A percentile compares a stretch with the other conserved stretches of the same genome.
Evolutionary conservation across 1,140 invertebrate genomes (phyloP).

Genomic region (Heliconius hewitsoni): DNA sequence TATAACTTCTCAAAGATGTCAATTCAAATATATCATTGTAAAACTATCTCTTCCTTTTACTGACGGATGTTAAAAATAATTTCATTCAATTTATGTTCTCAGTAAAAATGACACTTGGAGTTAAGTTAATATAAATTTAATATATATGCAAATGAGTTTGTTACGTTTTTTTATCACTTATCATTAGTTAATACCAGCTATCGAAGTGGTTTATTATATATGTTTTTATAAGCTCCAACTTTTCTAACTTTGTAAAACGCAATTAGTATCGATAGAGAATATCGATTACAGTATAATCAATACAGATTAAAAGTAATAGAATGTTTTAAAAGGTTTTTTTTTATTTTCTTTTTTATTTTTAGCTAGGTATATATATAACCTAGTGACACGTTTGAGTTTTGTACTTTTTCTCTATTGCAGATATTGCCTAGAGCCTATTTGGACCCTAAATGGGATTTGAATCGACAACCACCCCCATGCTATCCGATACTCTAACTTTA

Average conservation of each 20-base stretch:
- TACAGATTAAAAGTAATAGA: neutral
- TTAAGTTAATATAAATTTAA: neutral
- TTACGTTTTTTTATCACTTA: neutral
- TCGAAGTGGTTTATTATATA: neutral
- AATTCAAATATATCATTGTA: neutral
- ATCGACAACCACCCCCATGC: too few species aligned
- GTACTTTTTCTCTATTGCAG: too few species aligned
- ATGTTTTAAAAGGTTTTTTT: neutral
- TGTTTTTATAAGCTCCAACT: neutral
- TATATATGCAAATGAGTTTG: neutral
- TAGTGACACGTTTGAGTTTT: too few species aligned
- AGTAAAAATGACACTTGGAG: neutral
- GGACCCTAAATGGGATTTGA: too few species aligned
- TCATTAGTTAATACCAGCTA: slow-evolving; percentile 1
- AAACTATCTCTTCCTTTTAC: neutral
- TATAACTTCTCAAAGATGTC: neutral
- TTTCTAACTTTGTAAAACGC: slow-evolving; percentile 6
- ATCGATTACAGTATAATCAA: neutral
- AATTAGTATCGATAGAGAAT: neutral
- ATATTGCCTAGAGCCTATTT: too few species aligned
- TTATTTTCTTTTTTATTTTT: neutral
- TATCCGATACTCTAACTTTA: too few species aligned
- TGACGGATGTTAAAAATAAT: neutral
- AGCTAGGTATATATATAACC: too few species aligned
- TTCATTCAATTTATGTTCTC: neutral